These are phyloP conservation scores for Platalea minor DNA, from an alignment of 2,797 vertebrate genomes.

Conservation along the genomic window DNA sequence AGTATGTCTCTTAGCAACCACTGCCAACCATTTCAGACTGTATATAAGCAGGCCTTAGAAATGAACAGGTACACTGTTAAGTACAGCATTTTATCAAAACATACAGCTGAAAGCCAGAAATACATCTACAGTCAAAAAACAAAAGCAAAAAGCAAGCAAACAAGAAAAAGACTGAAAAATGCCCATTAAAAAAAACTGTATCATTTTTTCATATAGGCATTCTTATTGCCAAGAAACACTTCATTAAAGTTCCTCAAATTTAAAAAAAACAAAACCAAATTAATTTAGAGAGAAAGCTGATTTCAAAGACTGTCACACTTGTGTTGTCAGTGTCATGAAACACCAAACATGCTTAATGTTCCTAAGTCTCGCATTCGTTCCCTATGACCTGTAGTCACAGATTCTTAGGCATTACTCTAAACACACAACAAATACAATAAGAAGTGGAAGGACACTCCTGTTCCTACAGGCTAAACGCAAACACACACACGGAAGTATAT, in stretches of 20 bases:
- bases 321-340: background rate
- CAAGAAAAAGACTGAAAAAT: background rate
- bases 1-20: conserved; percentile 75
- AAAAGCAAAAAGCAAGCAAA: background rate
- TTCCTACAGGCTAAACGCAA: background rate
- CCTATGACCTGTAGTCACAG: background rate
- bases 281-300: background rate
- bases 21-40: conserved; percentile 58
- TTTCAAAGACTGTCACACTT: background rate
- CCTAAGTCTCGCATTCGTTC: background rate
- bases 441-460: background rate
- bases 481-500: accelerated
- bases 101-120: background rate
- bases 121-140: background rate
- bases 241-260: background rate
- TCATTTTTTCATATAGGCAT: background rate
- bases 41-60: conserved; percentile 53
- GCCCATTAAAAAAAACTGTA: background rate
- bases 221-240: background rate
- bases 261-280: background rate
- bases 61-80: conserved; percentile 15
- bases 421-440: background rate
- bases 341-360: background rate
- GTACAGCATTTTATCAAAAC: conserved; percentile 28
- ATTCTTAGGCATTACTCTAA: background rate